Evolutionary conservation across 2,113 vertebrate species (phyloP), one percentile per base, ranked within the genome.

Genomic region (Clarias macrocephalus): DNA sequence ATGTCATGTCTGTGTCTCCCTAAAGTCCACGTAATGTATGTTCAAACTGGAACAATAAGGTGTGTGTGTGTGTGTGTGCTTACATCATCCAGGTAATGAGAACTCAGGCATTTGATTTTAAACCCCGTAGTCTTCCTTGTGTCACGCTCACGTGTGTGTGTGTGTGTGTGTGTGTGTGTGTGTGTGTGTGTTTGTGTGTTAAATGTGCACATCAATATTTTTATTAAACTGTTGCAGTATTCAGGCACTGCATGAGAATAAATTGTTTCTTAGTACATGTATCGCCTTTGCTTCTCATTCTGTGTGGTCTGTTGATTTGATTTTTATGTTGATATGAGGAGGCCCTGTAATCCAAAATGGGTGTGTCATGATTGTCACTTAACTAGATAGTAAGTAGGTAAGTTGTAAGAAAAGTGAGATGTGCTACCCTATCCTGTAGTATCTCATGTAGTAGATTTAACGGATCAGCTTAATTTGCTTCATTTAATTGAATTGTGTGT

Each of bases 21-120:
- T 72, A 57, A 72, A 57, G 82, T 72, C 28, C 25, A 54, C 19
- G 18, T 84, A 57, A 56, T 72, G 65, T 84, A 33, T 72, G 65
- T 84, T 84, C 65, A 84, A 52, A 70, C 48, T 56, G 82, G 63
- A 37, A 83, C 28, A 76, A 59, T 33, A 82, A 73, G 79, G 79
- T 57, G 80, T 4, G 80, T 13, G 75, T 87, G 85, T 91, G 89
- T 92, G 88, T 87, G 85, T 91, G 88, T 92, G 88, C 91, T 91
- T 91, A 90, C 80, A 37, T 30, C 90, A 90, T 92, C 92, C 93
- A 94, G 92, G 91, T 94, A 90, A 91, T 91, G 93, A 94, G 92
- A 93, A 91, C 94, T 95, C 94, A 95, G 95, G 95, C 94, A 92
- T 79, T 91, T 90, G 86, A 85, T 84, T 0, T 92, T 18, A 75